Conservation (phyloP, 2,797 vertebrate species). For the Sparidentex hasta region DNA sequence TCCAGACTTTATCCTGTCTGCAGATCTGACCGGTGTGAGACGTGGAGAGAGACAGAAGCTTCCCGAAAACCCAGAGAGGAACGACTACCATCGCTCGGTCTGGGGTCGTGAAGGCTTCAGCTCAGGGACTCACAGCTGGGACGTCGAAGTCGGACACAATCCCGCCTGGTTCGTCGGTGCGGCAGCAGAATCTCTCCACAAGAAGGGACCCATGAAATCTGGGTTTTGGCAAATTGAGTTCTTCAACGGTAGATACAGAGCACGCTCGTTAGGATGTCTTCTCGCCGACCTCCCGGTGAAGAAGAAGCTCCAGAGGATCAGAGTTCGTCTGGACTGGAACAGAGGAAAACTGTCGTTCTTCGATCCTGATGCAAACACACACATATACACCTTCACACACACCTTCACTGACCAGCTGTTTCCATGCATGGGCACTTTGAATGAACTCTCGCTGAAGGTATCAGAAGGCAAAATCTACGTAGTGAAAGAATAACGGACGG, state of each 20-base stretch:
- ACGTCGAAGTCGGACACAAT: slow-evolving; percentile 48
- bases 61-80: slow-evolving; percentile 58
- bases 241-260: slow-evolving; percentile 13
- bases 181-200: slow-evolving; percentile 10
- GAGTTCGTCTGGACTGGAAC: slow-evolving; percentile 51
- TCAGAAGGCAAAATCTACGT: slow-evolving; percentile 16
- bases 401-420: slow-evolving; percentile 34
- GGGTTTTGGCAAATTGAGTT: slow-evolving; percentile 49
- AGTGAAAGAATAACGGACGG: slow-evolving; percentile 2
- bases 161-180: slow-evolving; percentile 41
- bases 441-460: slow-evolving; percentile 32
- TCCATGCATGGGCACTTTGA: slow-evolving; percentile 36
- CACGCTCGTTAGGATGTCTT: background rate
- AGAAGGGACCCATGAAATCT: background rate
- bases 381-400: slow-evolving; percentile 56
- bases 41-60: slow-evolving; percentile 1
- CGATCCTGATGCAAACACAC: slow-evolving; percentile 21
- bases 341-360: slow-evolving; percentile 40
- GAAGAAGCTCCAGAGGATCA: slow-evolving; percentile 41
- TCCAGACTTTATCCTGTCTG: slow-evolving; percentile 29
- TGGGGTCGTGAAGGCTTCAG: slow-evolving; percentile 29
- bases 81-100: background rate
- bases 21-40: slow-evolving; percentile 39
- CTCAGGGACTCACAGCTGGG: slow-evolving; percentile 54
- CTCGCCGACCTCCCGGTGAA: background rate